A percentile compares a stretch with the other conserved stretches of the same genome.
Evolutionary conservation across 1,140 invertebrate genomes (phyloP).

Genomic region (Tetragonula clypearis): DNA sequence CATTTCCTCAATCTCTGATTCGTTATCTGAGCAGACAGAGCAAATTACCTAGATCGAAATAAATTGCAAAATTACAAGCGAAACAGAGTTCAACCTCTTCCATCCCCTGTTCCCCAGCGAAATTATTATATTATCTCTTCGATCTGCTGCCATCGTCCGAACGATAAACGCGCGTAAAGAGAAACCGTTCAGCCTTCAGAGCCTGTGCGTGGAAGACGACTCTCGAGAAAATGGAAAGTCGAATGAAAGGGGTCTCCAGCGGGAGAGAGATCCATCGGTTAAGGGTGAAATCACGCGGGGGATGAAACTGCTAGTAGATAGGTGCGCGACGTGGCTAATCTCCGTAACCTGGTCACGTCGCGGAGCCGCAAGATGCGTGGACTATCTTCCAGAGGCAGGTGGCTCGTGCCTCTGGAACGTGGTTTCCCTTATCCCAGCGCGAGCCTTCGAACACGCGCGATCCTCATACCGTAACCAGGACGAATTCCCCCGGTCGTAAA

Average conservation of each 20-base stretch:
- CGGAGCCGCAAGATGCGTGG: constrained; percentile 14
- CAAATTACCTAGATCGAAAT: no score
- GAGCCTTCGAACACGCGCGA: neutral
- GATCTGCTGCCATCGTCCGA: neutral
- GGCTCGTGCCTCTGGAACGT: neutral
- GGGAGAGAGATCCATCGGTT: neutral
- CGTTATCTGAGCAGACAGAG: no score
- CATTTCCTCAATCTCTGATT: neutral
- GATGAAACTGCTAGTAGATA: neutral
- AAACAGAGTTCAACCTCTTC: no score
- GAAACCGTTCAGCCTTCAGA: neutral
- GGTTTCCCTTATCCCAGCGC: constrained; percentile 27
- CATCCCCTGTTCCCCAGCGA: no score
- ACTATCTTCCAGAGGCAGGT: constrained; percentile 18
- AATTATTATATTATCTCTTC: neutral
- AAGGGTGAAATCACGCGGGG: constrained; percentile 17
- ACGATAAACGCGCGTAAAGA: neutral
- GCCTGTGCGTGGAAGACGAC: no score
- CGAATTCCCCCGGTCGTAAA: constrained; percentile 8
- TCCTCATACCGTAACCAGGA: neutral
- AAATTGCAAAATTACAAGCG: no score
- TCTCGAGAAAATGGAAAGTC: neutral
- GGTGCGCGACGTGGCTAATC: neutral
- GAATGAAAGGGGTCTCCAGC: neutral
- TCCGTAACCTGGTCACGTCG: constrained; percentile 24